Evolutionary conservation across 1,140 invertebrate species (phyloP).

Genomic region (Drosophila hydei): DNA sequence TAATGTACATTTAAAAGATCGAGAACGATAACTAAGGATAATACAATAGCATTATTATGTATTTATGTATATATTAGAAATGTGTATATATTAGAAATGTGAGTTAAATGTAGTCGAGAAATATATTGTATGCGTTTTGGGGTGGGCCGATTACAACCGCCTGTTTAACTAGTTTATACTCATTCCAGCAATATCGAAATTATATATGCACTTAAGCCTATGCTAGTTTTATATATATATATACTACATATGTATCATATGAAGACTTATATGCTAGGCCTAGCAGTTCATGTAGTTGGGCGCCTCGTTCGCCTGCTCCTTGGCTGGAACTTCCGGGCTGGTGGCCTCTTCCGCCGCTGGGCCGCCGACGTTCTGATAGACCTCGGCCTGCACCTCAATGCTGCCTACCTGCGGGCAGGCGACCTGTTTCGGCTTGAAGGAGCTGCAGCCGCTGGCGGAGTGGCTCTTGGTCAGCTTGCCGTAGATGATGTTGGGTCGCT

Average conservation of each 20-base stretch:
- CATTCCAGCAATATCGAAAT: slow-evolving; percentile 63
- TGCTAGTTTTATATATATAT: slow-evolving; percentile 32
- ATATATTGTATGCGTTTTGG: slow-evolving; percentile 22
- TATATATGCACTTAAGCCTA: slow-evolving; percentile 37
- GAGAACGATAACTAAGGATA: slow-evolving; percentile 55
- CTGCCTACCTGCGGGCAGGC: slow-evolving; percentile 67
- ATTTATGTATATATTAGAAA: slow-evolving; percentile 7
- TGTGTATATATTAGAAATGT: slow-evolving; percentile 11
- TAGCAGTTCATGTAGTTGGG: slow-evolving; percentile 83
- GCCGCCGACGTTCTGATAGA: slow-evolving; percentile 76
- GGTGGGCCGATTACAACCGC: slow-evolving; percentile 1
- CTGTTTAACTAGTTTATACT: slow-evolving; percentile 76
- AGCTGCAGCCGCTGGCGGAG: slow-evolving; percentile 69
- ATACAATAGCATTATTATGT: slow-evolving; percentile 8
- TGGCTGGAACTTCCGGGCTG: slow-evolving; percentile 5
- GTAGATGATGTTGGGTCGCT: slow-evolving; percentile 78
- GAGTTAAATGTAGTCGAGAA: slow-evolving; percentile 30
- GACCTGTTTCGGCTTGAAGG: slow-evolving; percentile 77
- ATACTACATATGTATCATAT: slow-evolving; percentile 1
- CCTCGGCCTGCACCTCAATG: slow-evolving; percentile 76
- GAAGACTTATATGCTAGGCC: slow-evolving; percentile 29
- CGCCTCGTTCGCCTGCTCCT: slow-evolving; percentile 31
- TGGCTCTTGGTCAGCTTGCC: slow-evolving; percentile 70
- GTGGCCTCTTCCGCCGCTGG: slow-evolving; percentile 32
- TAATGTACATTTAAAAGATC: slow-evolving; percentile 63